A percentile compares a stretch with the other conserved stretches of the same genome.
phyloP scores from a whole-genome alignment of 2,888 invertebrate genomes.

The Apoderus coryli region DNA sequence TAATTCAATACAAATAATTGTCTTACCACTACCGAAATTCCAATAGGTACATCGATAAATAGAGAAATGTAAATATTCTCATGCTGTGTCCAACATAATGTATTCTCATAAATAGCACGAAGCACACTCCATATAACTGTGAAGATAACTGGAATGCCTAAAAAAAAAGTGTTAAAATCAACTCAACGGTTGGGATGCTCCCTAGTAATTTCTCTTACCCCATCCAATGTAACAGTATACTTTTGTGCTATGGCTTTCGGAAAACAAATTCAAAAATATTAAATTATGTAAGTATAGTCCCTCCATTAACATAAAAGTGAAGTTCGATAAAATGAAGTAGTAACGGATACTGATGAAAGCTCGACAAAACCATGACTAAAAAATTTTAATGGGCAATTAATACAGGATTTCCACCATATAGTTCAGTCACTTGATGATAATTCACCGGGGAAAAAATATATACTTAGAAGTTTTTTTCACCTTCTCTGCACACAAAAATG shows the following conservation, averaged over 20 bases:
- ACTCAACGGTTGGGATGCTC: slow-evolving; percentile 1
- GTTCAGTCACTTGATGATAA: too few relatives aligned
- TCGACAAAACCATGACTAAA: slow-evolving; percentile 50
- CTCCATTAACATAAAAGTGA: slow-evolving; percentile 55
- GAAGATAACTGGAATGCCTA: slow-evolving; percentile 42
- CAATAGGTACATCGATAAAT: slow-evolving; percentile 41
- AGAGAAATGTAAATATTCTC: slow-evolving; percentile 35
- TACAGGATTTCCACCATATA: too few relatives aligned
- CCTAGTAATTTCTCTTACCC: slow-evolving; percentile 43
- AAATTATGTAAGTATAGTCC: slow-evolving; percentile 54
- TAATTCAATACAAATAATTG: too few relatives aligned
- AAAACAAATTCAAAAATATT: slow-evolving; percentile 47
- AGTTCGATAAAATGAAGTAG: slow-evolving; percentile 51
- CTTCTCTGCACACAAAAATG: too few relatives aligned
- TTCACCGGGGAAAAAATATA: too few relatives aligned
- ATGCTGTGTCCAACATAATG: slow-evolving; percentile 45
- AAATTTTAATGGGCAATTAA: too few relatives aligned
- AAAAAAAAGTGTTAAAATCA: slow-evolving; percentile 7
- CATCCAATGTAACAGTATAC: slow-evolving; percentile 47
- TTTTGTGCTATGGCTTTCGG: slow-evolving; percentile 43
- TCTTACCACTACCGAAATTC: slow-evolving; percentile 42
- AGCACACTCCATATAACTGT: slow-evolving; percentile 43
- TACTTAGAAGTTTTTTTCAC: too few relatives aligned
- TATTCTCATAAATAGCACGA: slow-evolving; percentile 37
- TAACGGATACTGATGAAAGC: slow-evolving; percentile 43